Percentiles rank a stretch among this genome's conserved stretches.
phyloP scores from a whole-genome alignment of 2,888 invertebrate species.

The Xestia rhomboidea region DNA sequence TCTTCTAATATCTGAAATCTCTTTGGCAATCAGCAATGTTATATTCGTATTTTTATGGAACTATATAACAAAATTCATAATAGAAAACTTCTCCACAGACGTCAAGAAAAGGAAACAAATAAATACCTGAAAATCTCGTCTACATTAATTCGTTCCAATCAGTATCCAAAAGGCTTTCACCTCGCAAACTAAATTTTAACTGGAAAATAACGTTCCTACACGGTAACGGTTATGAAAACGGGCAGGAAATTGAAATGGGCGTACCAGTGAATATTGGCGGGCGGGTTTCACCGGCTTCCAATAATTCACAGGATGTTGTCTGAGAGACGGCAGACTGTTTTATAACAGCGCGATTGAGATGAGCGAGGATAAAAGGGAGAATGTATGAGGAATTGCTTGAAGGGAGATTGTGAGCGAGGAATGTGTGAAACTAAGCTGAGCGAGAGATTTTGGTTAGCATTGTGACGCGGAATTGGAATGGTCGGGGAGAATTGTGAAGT shows the following conservation, averaged over 20 bases:
- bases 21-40: neutral
- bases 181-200: slow-evolving; percentile 66
- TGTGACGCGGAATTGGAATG: slow-evolving; percentile 12
- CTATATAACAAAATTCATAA: neutral
- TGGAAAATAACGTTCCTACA: slow-evolving; percentile 69
- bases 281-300: slow-evolving; percentile 77
- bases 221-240: slow-evolving; percentile 78
- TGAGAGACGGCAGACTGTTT: slow-evolving; percentile 67
- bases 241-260: slow-evolving; percentile 89
- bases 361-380: slow-evolving; percentile 25
- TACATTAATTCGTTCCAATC: slow-evolving; percentile 53
- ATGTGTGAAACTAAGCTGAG: slow-evolving; percentile 6
- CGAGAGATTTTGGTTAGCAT: slow-evolving; percentile 17
- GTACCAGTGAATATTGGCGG: slow-evolving; percentile 83
- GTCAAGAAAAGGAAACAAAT: neutral
- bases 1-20: neutral
- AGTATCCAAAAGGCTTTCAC: slow-evolving; percentile 58
- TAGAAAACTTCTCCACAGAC: neutral
- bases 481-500: neutral
- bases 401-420: neutral
- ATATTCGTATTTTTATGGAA: neutral
- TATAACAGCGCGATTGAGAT: slow-evolving; percentile 54
- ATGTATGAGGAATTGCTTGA: slow-evolving; percentile 13
- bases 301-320: slow-evolving; percentile 84
- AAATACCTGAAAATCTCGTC: slow-evolving; percentile 3